Percentiles rank a stretch among this genome's conserved stretches.
Conservation (phyloP, 2,888 invertebrate species). For the Tachina lurida region DNA sequence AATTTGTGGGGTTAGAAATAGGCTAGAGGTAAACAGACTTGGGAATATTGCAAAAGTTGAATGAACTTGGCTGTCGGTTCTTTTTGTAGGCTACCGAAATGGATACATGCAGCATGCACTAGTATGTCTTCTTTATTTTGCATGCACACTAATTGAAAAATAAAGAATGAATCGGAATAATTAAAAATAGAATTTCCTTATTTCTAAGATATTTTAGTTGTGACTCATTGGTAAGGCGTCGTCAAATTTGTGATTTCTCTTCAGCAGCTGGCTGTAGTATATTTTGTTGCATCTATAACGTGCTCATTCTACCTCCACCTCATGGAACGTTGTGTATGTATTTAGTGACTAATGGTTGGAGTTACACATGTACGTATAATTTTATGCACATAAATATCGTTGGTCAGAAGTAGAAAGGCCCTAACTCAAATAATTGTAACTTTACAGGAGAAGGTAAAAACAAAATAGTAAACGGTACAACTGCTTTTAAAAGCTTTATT, state of each 20-base stretch:
- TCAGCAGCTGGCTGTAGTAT: constrained; percentile 33
- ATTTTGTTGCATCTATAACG: neutral
- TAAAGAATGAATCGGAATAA: no score
- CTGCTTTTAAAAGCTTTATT: no score
- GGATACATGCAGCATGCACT: neutral
- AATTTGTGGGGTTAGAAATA: neutral
- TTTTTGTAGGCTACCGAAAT: constrained; percentile 19
- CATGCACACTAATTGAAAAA: no score
- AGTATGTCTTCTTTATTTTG: neutral
- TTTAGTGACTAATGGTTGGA: no score
- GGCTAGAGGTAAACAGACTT: neutral
- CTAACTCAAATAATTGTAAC: no score
- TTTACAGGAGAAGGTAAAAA: no score
- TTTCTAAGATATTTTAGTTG: neutral
- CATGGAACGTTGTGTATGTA: no score
- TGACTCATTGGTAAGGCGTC: constrained; percentile 18
- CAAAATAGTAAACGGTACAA: no score
- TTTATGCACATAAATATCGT: no score
- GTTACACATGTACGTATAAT: no score
- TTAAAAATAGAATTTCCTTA: neutral
- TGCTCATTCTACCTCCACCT: no score
- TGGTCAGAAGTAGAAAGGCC: no score
- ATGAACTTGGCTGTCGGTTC: constrained; percentile 39
- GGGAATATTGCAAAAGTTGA: constrained; percentile 27
- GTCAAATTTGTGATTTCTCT: neutral